Percentiles rank a stretch among this genome's conserved stretches.
These are phyloP conservation scores for Seladonia tumulorum DNA, from an alignment of 2,888 invertebrate species.

Conservation along the genomic window DNA sequence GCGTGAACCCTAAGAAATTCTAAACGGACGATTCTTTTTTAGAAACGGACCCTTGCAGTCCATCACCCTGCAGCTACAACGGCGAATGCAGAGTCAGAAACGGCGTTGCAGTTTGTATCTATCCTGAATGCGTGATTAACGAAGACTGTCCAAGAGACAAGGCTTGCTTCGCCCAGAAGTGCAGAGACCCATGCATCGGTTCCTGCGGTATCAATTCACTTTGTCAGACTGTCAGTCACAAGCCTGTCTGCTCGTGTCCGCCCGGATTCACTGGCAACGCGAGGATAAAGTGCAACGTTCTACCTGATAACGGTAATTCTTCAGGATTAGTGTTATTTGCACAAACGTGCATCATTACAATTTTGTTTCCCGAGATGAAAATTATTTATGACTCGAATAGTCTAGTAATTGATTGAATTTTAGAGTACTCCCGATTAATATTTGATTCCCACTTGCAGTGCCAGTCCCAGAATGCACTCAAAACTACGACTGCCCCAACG, in stretches of 20 bases:
- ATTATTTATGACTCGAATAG: not conserved
- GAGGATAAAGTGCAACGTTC: conserved; percentile 89
- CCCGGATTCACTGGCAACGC: conserved; percentile 91
- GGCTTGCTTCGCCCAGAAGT: conserved; percentile 93
- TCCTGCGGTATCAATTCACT: conserved; percentile 94
- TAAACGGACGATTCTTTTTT: not conserved
- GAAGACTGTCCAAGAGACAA: conserved; percentile 94
- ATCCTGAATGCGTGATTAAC: conserved; percentile 95
- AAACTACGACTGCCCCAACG: conserved; percentile 92
- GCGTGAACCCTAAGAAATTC: not conserved
- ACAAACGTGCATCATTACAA: not conserved
- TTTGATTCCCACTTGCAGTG: conserved; percentile 78
- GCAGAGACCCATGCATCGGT: conserved; percentile 92
- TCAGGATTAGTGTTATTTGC: not conserved
- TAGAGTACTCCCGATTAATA: too few relatives aligned
- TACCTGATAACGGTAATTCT: conserved; percentile 56
- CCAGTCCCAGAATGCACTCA: conserved; percentile 89
- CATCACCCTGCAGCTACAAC: conserved; percentile 93
- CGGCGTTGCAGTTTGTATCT: conserved; percentile 90
- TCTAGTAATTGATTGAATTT: not conserved
- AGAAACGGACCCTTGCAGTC: conserved; percentile 90
- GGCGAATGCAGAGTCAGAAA: conserved; percentile 92
- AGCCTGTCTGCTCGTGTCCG: conserved; percentile 93
- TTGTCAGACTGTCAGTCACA: conserved; percentile 92
- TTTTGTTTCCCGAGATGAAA: not conserved